Evolutionary conservation across 2,888 invertebrate species (phyloP).

Genomic region (Netelia melanura): DNA sequence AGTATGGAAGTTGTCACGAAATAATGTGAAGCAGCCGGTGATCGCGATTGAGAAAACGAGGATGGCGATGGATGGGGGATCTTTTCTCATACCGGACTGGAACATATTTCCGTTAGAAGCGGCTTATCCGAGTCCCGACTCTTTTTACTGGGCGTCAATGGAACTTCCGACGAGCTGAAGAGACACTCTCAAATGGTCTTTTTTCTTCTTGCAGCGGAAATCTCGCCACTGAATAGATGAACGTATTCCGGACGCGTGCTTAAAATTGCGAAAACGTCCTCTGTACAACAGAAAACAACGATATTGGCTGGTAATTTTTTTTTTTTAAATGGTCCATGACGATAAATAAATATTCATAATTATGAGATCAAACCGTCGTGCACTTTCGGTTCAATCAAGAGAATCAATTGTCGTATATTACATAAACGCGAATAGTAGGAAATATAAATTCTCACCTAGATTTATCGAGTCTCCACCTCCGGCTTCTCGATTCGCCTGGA

Average conservation of each 20-base stretch:
- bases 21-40: constrained; percentile 3
- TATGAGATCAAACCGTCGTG: too few species aligned
- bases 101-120: constrained; percentile 76
- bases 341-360: not conserved
- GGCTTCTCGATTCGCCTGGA: constrained; percentile 76
- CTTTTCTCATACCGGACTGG: constrained; percentile 74
- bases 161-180: constrained; percentile 75
- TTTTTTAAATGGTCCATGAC: not conserved
- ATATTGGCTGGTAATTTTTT: constrained; percentile 30
- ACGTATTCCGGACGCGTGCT: constrained; percentile 87
- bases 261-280: constrained; percentile 87
- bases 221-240: constrained; percentile 85
- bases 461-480: constrained; percentile 72
- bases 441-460: constrained; percentile 70
- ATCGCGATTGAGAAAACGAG: constrained; percentile 30
- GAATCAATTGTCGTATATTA: too few species aligned
- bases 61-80: constrained; percentile 5
- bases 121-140: constrained; percentile 77
- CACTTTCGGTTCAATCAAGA: too few species aligned
- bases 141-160: constrained; percentile 71
- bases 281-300: constrained; percentile 83
- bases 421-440: not conserved
- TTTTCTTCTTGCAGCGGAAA: constrained; percentile 77
- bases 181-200: constrained; percentile 83
- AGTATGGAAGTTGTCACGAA: constrained; percentile 19